Conservation (phyloP, 2,888 invertebrate species). For the Germaria angustata region DNA sequence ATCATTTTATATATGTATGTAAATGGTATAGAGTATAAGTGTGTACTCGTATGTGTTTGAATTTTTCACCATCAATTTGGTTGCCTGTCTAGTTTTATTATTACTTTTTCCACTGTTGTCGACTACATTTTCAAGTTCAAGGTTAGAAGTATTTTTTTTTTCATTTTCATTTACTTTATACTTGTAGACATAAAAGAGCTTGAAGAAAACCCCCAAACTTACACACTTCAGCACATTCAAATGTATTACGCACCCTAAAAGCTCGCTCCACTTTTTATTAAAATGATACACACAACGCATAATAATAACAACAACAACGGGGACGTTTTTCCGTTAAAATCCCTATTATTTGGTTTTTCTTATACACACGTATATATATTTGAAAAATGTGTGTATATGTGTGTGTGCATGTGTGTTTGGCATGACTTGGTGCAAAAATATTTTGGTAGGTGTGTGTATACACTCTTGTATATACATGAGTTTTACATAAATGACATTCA, state of each 20-base stretch:
- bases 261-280: slow-evolving; percentile 12
- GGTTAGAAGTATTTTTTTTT: slow-evolving; percentile 68
- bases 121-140: slow-evolving; percentile 77
- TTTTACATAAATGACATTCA: slow-evolving; percentile 62
- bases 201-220: slow-evolving; percentile 8
- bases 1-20: too few species aligned
- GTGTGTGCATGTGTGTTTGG: background rate
- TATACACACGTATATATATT: background rate
- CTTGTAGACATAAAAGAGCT: background rate
- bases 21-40: background rate
- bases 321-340: slow-evolving; percentile 7
- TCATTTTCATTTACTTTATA: slow-evolving; percentile 24
- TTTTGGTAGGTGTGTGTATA: slow-evolving; percentile 1
- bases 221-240: background rate
- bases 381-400: background rate
- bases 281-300: slow-evolving; percentile 23
- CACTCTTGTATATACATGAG: background rate
- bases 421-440: background rate
- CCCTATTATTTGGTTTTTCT: slow-evolving; percentile 10
- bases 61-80: slow-evolving; percentile 49
- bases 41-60: background rate
- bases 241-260: slow-evolving; percentile 38
- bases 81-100: slow-evolving; percentile 63
- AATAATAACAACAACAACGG: background rate
- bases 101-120: slow-evolving; percentile 70